Evolutionary conservation across 1,140 invertebrate genomes (phyloP), one percentile per base, ranked within the genome.

Genomic region (Mactra quadrangularis): DNA sequence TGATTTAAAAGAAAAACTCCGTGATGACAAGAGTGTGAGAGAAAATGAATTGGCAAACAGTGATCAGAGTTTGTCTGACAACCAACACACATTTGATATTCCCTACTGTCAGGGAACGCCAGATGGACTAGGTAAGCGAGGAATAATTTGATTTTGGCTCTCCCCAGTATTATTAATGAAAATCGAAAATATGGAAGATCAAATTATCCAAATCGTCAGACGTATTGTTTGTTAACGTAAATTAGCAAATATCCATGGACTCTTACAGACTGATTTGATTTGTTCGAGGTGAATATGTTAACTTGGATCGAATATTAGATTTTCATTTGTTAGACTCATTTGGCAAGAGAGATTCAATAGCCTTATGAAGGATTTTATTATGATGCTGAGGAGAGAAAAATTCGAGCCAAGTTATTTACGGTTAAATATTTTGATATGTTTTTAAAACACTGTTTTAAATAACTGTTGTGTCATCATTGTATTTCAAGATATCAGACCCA

Each of bases 111-210:
- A 19, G 7, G 64, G 47, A 4, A 68, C 45, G 17, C 64, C 64
- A 31, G 29, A 29, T 17, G 17, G n/a, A 29, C 27, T 68, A 50
- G 64, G 64, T 68, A 68, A 68, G 60, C 19, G 9, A 50, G 47
- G 15, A 15, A 6, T 41, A 41, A 41, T 41, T 41, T 41, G 38
- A 41, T 41, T 41, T 15, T 41, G n/a, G 15, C 38, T 6, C 38
- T 41, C 38, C 6, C 38, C 38, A 15, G 6, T 31, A 47, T 19
- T 68, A 27, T 68, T 15, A 41, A 22, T 66, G n/a, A n/a, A 47
- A 66, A 66, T 13, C 29, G 31, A 66, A 4, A 60, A 9, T 60
- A 60, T 6, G 25, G 17, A 19, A 27, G 52, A 55, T 22, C 6
- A 55, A 7, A 27, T 6, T 4, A 55, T 22, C 19, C 17, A 6